Evolutionary conservation across 2,113 vertebrate genomes (phyloP), one percentile per base, ranked within the genome.

Genomic region (Cricetomys ansorgei): DNA sequence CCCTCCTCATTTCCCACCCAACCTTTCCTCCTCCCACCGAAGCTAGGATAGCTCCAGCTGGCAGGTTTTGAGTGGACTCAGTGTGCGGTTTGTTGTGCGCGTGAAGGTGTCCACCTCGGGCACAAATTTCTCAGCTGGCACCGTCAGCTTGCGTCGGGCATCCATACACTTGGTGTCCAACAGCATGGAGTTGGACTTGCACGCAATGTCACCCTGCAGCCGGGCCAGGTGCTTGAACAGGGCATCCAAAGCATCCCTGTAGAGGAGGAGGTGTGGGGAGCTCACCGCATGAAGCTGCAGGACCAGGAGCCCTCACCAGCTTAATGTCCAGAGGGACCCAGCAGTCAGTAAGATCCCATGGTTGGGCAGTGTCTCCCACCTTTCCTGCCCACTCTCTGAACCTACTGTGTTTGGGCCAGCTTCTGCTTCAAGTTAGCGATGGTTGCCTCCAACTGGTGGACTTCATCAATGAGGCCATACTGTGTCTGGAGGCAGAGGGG

Each of bases 361-460:
- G 10, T 45, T 48, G 62, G 77, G 1, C 3, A 43, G 27, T 29
- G 43, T 75, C 80, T 89, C 80, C 64, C 83, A 19, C 10, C 45
- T 64, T 73, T 88, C 57, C 88, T 67, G 80, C 69, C 84, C 64
- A 29, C 48, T 67, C 83, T 73, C 76, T 37, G 89, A 31, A 99
- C 99, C 98, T 98, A 99, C 99, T 99, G 99, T 27, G 99, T 98
- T 83, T 99, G 98, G 0, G 98, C 98, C 34, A 99, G 97, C 96
- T 99, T 99, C 98, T 99, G 98, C 89, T 97, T 98, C 94, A 99
- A 98, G 1, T 97, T 97, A 7, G 90, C 43, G 59, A 99, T 99
- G 0, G 98, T 98, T 25, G 98, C 97, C 83, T 99, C 99, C 95
- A 99, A 98, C 98, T 99, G 99, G 62, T 98, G 98, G 40, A 99